Evolutionary conservation across 1,140 invertebrate genomes (phyloP).

Genomic region (Microplitis demolitor): DNA sequence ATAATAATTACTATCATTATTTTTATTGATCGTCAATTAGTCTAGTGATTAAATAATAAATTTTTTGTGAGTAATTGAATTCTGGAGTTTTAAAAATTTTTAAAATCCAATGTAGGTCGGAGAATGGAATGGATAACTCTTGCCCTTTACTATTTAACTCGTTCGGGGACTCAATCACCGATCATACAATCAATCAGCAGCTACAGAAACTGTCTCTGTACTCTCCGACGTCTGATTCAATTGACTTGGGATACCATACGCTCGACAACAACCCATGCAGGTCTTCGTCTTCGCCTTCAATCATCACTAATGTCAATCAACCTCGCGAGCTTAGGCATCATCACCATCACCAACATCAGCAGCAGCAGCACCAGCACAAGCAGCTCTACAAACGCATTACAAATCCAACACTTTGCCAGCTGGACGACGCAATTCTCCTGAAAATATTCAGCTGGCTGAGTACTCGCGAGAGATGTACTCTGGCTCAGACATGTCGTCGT

Average conservation of each 20-base stretch:
- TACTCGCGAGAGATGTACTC: conserved; percentile 77
- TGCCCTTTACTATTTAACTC: conserved; percentile 47
- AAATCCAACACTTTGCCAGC: conserved; percentile 38
- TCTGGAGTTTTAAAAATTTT: not conserved
- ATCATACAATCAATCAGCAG: conserved; percentile 37
- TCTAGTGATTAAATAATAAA: not conserved
- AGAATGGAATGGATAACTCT: conserved; percentile 58
- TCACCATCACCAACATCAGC: too few relatives aligned
- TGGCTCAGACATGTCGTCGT: conserved; percentile 79
- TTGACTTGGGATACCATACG: conserved; percentile 56
- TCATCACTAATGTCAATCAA: conserved; percentile 19
- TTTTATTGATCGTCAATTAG: conserved; percentile 11
- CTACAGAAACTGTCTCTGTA: conserved; percentile 46
- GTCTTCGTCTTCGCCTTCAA: conserved; percentile 39
- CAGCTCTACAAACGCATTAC: conserved; percentile 35
- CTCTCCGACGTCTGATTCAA: conserved; percentile 45
- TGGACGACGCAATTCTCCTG: conserved; percentile 64
- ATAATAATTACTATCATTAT: not conserved
- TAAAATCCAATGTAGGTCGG: conserved; percentile 39
- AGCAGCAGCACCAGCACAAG: not conserved
- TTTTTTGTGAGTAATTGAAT: too few relatives aligned
- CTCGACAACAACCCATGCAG: conserved; percentile 53
- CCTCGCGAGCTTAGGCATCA: too few relatives aligned
- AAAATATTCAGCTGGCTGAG: conserved; percentile 77
- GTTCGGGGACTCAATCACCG: conserved; percentile 42